phyloP scores from a whole-genome alignment of 2,113 vertebrate genomes.

The Pseudopipra pipra region DNA sequence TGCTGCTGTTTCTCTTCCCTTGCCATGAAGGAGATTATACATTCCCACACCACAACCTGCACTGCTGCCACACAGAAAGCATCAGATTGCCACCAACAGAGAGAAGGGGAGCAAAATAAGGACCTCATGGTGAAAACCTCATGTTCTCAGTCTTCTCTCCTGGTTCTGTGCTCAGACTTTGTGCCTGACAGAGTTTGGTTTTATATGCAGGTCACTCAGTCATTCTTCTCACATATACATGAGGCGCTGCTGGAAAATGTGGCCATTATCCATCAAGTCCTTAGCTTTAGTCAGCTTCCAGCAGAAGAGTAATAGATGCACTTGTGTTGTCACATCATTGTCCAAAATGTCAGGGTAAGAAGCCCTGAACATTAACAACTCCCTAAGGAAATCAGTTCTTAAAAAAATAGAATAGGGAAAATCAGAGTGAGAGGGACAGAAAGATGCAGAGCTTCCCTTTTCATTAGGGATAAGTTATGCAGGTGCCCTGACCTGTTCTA shows the following conservation, averaged over 20 bases:
- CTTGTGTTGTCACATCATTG: constrained; percentile 55
- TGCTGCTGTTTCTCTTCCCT: background rate
- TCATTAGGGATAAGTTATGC: background rate
- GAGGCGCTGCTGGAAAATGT: constrained; percentile 18
- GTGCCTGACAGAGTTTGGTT: background rate
- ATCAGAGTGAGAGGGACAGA: background rate
- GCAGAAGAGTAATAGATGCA: constrained; percentile 44
- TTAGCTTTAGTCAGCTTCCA: constrained; percentile 40
- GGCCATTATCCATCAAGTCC: constrained; percentile 52
- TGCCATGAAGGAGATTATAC: background rate
- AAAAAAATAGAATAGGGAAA: background rate
- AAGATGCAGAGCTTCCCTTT: background rate
- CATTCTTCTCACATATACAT: background rate
- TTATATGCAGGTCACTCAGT: constrained; percentile 30
- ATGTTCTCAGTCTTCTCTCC: background rate
- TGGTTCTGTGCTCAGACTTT: background rate
- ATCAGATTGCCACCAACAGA: background rate
- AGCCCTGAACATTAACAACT: constrained; percentile 42
- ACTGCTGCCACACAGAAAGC: background rate
- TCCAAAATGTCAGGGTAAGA: constrained; percentile 51
- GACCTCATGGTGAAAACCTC: background rate
- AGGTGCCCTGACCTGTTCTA: background rate
- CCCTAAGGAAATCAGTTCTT: constrained; percentile 45
- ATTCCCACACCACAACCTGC: background rate
- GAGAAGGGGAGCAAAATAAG: background rate